Percentiles rank a stretch among this genome's conserved stretches.
phyloP scores from a whole-genome alignment of 1,140 invertebrate species.

The Pantala flavescens region DNA sequence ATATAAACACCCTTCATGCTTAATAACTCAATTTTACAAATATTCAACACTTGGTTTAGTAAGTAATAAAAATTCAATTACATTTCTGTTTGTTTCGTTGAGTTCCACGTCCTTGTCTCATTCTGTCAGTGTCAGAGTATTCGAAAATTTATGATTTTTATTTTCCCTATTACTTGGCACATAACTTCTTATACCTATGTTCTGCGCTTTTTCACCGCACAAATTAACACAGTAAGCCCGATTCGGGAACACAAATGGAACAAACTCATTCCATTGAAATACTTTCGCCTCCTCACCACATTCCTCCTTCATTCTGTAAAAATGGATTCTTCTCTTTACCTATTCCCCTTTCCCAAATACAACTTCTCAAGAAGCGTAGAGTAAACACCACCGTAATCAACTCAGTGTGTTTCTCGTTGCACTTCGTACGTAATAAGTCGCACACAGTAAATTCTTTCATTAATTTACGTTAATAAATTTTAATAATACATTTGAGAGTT shows the following conservation, averaged over 20 bases:
- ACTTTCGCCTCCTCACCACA: conserved; percentile 22
- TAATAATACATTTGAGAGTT: background rate
- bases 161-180: conserved; percentile 27
- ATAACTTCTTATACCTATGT: conserved; percentile 25
- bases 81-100: conserved; percentile 39
- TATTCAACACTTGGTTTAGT: conserved; percentile 10
- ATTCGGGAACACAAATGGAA: conserved; percentile 20
- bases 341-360: conserved; percentile 31
- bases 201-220: conserved; percentile 24
- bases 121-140: conserved; percentile 31
- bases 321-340: conserved; percentile 23
- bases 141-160: conserved; percentile 29
- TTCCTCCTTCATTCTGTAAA: conserved; percentile 25
- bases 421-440: background rate
- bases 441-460: conserved; percentile 1
- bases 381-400: conserved; percentile 42
- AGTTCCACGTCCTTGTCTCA: conserved; percentile 41
- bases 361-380: conserved; percentile 35
- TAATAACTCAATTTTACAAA: conserved; percentile 5
- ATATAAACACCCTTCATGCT: conserved; percentile 9
- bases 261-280: conserved; percentile 21
- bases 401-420: conserved; percentile 18
- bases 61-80: conserved; percentile 30
- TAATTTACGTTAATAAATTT: conserved; percentile 2
- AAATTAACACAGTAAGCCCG: conserved; percentile 23